Evolutionary conservation across 2,888 invertebrate genomes (phyloP), one percentile per base, ranked within the genome.

Genomic region (Stenolophus ochropezus): DNA sequence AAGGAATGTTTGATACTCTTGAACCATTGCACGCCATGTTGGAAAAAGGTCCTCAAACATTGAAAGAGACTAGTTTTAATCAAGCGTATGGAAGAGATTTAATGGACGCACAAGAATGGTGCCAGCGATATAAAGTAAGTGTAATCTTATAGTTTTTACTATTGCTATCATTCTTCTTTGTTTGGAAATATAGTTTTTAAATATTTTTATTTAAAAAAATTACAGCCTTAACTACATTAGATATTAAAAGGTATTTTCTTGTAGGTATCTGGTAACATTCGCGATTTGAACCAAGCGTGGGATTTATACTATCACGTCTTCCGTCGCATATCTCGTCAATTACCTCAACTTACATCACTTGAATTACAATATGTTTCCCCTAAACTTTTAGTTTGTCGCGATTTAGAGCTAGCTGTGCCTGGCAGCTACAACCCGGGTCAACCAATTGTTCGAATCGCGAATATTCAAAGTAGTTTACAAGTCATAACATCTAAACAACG

Each of bases 291-390:
- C 88, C 98, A 98, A 88, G 99, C 99, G 1, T 99, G 99, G 99
- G 99, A 99, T 88, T 92, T 98, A 47, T 99, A 99, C 90, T 99
- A 99, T 90, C 97, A 98, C 88, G 98, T 99, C 76, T 99, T 99
- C 90, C 93, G 98, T 25, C 94, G 98, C 85, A 99, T 99, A 88
- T 96, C 98, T 18, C 94, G 97, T 18, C 99, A 99, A 89, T 90
- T 99, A 84, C 97, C 98, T 1, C 96, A 96, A 88, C 90, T 97
- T 51, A 97, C 97, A 3, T 96, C 96, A 1, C 90, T 98, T 56
- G 97, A 97, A 89, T 90, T 98, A 85, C 98, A 98, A 87, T 98
- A 98, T 89, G 98, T 99, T 5, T 97, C 98, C 82, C 98, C 98
- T 11, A 96, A 97, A 84, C 90, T 99, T 85, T 91, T 97, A 81